Conservation (phyloP, 2,797 vertebrate genomes). For the Eutrigla gurnardus region DNA sequence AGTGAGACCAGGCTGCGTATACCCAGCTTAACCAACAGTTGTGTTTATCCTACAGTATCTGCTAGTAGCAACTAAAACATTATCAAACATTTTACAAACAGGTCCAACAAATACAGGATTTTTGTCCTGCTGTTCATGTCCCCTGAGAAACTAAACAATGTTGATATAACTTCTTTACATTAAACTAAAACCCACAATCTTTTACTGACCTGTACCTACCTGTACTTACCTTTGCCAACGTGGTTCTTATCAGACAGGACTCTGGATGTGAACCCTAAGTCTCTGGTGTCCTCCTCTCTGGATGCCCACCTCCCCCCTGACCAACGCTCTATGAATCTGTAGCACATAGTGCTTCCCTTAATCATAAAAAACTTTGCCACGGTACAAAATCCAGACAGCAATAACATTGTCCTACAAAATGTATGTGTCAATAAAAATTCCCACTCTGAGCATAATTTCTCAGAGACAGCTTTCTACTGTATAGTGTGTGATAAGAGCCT, state of each 20-base stretch:
- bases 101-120: too few species aligned
- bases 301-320: too few species aligned
- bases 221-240: too few species aligned
- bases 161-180: too few species aligned
- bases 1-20: too few species aligned
- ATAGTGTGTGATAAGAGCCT: not conserved
- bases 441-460: too few species aligned
- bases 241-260: not conserved
- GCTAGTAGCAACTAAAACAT: too few species aligned
- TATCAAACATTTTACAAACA: too few species aligned
- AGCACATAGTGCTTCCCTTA: not conserved
- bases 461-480: not conserved
- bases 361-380: accelerated
- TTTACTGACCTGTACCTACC: not conserved
- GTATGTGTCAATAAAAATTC: not conserved
- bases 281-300: not conserved
- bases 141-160: too few species aligned
- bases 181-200: not conserved
- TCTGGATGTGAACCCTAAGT: not conserved
- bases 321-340: not conserved
- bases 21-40: too few species aligned
- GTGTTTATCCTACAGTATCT: too few species aligned
- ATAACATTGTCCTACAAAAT: not conserved
- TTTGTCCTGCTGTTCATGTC: too few species aligned
- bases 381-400: not conserved